phyloP scores from a whole-genome alignment of 2,797 vertebrate genomes.

The Sebastes cheni region DNA sequence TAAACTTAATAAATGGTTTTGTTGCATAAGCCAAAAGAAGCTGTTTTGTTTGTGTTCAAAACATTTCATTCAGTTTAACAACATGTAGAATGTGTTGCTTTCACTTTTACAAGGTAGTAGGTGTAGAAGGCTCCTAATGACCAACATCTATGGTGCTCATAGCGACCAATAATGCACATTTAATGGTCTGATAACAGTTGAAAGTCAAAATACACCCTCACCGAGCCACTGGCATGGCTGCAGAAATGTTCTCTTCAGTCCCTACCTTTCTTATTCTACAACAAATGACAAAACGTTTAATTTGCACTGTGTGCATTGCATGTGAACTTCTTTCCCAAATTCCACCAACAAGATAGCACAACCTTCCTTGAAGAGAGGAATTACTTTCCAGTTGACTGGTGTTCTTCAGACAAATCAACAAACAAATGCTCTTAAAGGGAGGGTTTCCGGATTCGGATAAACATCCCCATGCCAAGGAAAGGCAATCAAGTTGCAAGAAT shows the following conservation, averaged over 20 bases:
- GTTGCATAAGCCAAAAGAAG: no score
- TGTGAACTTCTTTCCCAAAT: not conserved
- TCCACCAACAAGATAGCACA: not conserved
- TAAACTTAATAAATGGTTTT: no score
- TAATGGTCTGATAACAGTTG: no score
- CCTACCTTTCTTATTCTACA: not conserved
- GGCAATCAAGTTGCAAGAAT: slow-evolving; percentile 7
- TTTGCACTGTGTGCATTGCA: not conserved
- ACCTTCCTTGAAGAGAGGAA: not conserved
- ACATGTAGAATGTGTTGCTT: no score
- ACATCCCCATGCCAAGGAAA: not conserved
- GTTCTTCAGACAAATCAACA: slow-evolving; percentile 24
- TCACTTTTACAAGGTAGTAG: no score
- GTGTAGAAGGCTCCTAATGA: no score
- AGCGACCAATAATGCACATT: no score
- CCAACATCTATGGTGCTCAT: no score
- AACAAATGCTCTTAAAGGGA: slow-evolving; percentile 3
- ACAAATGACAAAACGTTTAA: not conserved
- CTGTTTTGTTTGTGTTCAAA: no score
- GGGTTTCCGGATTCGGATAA: not conserved
- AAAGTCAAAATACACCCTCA: not conserved
- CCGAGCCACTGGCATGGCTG: not conserved
- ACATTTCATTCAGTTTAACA: no score
- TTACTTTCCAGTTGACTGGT: not conserved
- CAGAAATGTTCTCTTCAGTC: not conserved